Evolutionary conservation across 2,888 invertebrate species (phyloP), one percentile per base, ranked within the genome.

Genomic region (Helicoverpa assulta): DNA sequence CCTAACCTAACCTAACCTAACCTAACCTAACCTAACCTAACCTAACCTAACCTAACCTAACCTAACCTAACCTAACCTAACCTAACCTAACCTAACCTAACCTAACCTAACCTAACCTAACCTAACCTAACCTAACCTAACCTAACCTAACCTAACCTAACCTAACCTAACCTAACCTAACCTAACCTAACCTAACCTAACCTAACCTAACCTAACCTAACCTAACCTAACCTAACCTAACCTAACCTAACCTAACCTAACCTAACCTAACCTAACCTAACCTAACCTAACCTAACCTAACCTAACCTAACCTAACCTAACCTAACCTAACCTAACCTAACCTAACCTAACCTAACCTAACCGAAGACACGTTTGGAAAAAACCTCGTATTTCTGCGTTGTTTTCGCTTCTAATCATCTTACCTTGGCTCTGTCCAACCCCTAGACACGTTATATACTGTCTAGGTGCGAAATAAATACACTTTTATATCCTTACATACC

Each of bases 181-280:
- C 59, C 59, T 59, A 59, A 59, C 59, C 59, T 59, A 59, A 59
- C 59, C 59, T 59, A 59, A 59, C 59, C 59, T 59, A 59, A 59
- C 59, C 59, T 59, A 59, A 59, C 59, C 59, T 59, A 59, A 59
- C 59, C 59, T 59, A 59, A 59, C 59, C 59, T 59, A 59, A 59
- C 59, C 59, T 59, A 59, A 59, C 59, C 59, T 61, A 61, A 61
- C 61, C 61, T 61, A 61, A 61, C 61, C 61, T 53, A 53, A 61
- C 52, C 61, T 53, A 59, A 59, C 58, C 58, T 58, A 59, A 59
- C 59, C 59, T 59, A 59, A 59, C 59, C 58, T 58, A 58, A 58
- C 64, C 64, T 64, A 65, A 65, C 65, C 65, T 65, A 65, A 65
- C 65, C 65, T 65, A 65, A 65, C 65, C 65, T 65, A 65, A 65